Percentiles rank a stretch among this genome's conserved stretches.
phyloP scores from a whole-genome alignment of 2,797 vertebrate species.

The Ptychadena robeensis region DNA sequence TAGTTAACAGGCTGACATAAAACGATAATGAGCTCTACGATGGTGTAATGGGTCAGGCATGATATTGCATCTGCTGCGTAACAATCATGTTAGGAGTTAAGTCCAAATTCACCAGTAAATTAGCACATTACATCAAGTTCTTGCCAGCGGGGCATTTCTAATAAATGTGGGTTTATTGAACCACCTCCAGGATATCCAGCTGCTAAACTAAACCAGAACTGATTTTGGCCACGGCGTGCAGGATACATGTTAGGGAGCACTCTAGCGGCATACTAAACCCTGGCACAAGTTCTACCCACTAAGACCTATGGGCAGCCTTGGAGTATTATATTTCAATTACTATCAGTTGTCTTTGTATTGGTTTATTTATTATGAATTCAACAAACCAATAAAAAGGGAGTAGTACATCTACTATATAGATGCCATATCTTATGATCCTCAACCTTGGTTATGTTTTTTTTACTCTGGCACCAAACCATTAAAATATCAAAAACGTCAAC shows the following conservation, averaged over 20 bases:
- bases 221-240: background rate
- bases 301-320: no score
- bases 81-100: constrained; percentile 27
- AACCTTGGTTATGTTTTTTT: no score
- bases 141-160: background rate
- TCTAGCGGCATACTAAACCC: background rate
- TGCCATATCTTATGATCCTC: no score
- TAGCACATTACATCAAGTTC: background rate
- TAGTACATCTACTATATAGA: no score
- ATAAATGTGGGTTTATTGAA: background rate
- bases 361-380: no score
- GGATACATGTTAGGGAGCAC: background rate
- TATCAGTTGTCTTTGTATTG: no score
- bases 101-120: background rate
- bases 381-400: no score
- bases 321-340: no score
- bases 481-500: no score
- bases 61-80: constrained; percentile 44
- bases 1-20: constrained; percentile 12
- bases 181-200: background rate
- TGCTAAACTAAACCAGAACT: background rate
- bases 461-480: no score
- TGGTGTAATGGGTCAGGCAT: constrained; percentile 15
- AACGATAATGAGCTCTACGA: constrained; percentile 24
- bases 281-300: no score